Conservation (phyloP, 2,113 vertebrate genomes). For the Symphodus melops region DNA sequence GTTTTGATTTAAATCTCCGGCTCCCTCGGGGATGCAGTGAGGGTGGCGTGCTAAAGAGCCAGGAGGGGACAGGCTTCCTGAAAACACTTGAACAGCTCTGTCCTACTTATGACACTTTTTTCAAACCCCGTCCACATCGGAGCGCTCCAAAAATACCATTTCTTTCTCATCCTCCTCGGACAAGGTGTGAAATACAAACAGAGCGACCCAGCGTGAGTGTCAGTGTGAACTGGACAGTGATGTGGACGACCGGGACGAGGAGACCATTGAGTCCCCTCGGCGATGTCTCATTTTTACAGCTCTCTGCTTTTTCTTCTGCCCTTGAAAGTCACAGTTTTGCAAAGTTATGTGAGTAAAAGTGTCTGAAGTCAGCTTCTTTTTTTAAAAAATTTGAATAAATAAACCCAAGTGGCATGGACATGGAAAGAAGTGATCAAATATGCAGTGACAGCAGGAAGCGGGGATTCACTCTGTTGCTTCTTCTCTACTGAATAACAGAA, state of each 20-base stretch:
- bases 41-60: background rate
- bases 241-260: too few species aligned
- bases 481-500: too few species aligned
- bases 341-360: too few species aligned
- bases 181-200: background rate
- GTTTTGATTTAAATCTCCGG: conserved; percentile 31
- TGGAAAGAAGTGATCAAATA: background rate
- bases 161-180: background rate
- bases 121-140: background rate
- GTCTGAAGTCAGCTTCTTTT: too few species aligned
- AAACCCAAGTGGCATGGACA: too few species aligned
- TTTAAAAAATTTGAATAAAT: too few species aligned
- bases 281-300: too few species aligned
- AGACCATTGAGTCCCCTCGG: too few species aligned
- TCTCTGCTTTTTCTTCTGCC: background rate
- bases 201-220: too few species aligned
- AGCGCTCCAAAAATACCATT: background rate
- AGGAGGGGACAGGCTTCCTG: background rate
- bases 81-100: conserved; percentile 1
- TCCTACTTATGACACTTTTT: background rate
- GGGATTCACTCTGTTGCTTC: too few species aligned
- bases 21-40: background rate
- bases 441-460: background rate
- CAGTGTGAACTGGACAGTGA: too few species aligned
- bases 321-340: background rate